These are phyloP conservation scores for Hemistola chrysoprasaria DNA, from an alignment of 2,888 invertebrate species.

Conservation along the genomic window DNA sequence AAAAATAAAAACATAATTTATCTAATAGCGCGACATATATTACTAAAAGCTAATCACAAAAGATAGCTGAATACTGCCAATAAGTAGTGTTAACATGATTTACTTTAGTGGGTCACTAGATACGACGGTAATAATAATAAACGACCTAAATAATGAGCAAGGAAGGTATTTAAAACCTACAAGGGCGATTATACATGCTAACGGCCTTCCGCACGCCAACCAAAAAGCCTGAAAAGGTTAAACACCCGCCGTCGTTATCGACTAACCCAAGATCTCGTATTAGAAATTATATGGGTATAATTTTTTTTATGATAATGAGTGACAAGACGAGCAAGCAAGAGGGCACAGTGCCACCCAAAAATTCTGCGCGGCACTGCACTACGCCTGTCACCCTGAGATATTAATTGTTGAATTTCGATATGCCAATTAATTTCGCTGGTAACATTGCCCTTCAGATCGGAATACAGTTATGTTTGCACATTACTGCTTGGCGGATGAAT, in stretches of 20 bases:
- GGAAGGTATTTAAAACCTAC: constrained; percentile 57
- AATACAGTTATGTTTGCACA: too few relatives aligned
- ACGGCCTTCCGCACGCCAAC: constrained; percentile 51
- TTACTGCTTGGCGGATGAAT: too few relatives aligned
- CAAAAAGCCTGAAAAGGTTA: constrained; percentile 38
- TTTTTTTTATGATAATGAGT: too few relatives aligned
- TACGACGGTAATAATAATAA: constrained; percentile 36
- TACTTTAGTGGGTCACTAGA: constrained; percentile 23
- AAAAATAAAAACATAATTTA: too few relatives aligned
- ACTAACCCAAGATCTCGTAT: constrained; percentile 27
- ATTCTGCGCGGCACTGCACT: too few relatives aligned
- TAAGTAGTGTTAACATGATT: constrained; percentile 31
- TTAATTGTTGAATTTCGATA: too few relatives aligned
- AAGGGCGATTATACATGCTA: constrained; percentile 59
- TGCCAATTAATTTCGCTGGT: too few relatives aligned
- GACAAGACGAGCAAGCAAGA: too few relatives aligned
- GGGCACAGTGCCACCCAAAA: too few relatives aligned
- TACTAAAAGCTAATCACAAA: constrained; percentile 4
- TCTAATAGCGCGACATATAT: neutral
- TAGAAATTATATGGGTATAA: too few relatives aligned
- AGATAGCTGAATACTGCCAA: constrained; percentile 11
- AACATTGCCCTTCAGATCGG: too few relatives aligned
- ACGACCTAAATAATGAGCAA: constrained; percentile 56
- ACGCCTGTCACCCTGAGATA: too few relatives aligned
- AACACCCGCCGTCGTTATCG: constrained; percentile 30